Evolutionary conservation across 2,113 vertebrate species (phyloP), one percentile per base, ranked within the genome.

Genomic region (Crypturellus undulatus): DNA sequence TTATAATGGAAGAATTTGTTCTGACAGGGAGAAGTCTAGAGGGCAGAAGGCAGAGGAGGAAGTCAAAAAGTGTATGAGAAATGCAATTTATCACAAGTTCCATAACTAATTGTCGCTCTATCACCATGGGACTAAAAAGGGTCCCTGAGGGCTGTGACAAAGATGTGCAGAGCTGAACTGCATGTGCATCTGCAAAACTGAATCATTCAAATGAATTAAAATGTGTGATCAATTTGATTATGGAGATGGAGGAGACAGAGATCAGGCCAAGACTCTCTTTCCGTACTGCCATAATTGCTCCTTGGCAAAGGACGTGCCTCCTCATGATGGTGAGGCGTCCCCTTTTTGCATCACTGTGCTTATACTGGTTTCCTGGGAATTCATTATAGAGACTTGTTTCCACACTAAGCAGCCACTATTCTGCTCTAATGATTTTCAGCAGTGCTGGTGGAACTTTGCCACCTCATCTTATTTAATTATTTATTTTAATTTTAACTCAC

Each of bases 401-500:
- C 21, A 58, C 22, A 12, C 69, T 64, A 79, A 89, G n/a, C 71
- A 42, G 85, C 62, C 94, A 81, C 32, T 79, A 56, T 52, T 65
- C 21, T 73, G 28, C 26, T 47, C 30, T 63, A 95, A 92, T 89
- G 49, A 91, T 79, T 94, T 93, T 68, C 73, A 86, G 75, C 38
- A 93, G 42, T 76, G 63, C 38, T 84, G 30, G 45, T 77, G 19
- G 25, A 95, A 92, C 59, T 91, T 87, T 62, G n/a, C 47, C 70
- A 80, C 70, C 26, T 93, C 78, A 43, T 69, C 38, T 59, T 67
- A 78, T 94, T 94, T 87, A 90, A 95, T 95, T 93, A 92, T 97
- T 97, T 97, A 93, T 94, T 96, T 94, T 84, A 80, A 78, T 94
- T 96, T 87, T 86, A 90, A 79, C 75, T 89, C 34, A 3, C 56